Conservation (phyloP, 2,113 vertebrate genomes). For the Dasyornis broadbenti region DNA sequence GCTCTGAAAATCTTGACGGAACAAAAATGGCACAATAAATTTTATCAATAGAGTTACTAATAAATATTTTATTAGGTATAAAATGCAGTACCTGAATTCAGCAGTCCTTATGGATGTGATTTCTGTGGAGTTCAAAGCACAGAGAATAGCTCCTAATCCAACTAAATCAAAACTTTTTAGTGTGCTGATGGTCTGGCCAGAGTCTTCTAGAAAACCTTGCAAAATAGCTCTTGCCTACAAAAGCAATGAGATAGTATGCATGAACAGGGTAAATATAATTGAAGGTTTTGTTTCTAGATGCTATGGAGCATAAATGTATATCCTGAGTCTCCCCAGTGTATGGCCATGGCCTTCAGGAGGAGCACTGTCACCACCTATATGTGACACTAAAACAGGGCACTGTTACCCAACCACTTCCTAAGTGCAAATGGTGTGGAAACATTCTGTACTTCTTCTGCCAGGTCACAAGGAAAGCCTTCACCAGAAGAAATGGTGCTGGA, state of each 20-base stretch:
- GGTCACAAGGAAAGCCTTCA: not conserved
- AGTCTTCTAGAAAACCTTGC: conserved; percentile 74
- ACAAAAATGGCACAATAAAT: not conserved
- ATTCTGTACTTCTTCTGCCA: not conserved
- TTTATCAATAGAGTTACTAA: not conserved
- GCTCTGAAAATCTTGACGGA: not conserved
- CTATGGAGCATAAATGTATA: not conserved
- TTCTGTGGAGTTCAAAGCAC: conserved; percentile 69
- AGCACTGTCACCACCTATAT: not conserved
- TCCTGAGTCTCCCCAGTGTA: not conserved
- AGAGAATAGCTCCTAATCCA: conserved; percentile 73
- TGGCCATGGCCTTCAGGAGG: not conserved
- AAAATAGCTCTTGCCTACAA: conserved; percentile 72
- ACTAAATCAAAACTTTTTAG: conserved; percentile 79
- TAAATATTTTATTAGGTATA: not conserved
- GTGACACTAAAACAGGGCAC: not conserved
- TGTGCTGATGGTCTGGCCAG: conserved; percentile 60
- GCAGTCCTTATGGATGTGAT: conserved; percentile 61
- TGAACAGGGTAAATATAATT: not conserved
- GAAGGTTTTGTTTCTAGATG: not conserved
- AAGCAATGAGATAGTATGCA: not conserved
- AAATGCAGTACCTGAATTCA: conserved; percentile 75
- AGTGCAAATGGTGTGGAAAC: not conserved
- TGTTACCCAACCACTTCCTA: not conserved
- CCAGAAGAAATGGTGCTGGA: not conserved